Base-by-base conservation (phyloP, 2,113 vertebrate genomes). In the Taurulus bubalis region DNA sequence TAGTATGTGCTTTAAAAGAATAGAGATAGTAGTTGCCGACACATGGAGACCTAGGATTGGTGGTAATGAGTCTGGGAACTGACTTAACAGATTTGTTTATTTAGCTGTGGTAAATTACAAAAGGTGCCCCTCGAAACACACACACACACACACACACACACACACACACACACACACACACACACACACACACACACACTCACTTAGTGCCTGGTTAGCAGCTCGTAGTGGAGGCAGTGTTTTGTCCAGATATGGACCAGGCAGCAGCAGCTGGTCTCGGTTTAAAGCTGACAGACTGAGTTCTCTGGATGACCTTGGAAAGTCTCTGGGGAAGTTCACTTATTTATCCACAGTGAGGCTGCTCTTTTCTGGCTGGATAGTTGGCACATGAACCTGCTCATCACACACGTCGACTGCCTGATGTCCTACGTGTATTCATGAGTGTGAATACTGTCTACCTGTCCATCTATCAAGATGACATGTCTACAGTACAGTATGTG, bases 241-340 rank as follows among this genome's bases (percentile, higher is more conserved):
- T 83, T 51, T 70, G 55, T 71, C 60, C 72, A 82, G 88, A 83
- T 64, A 51, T 59, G 70, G 66, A 30, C 55, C 55, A 34, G 72
- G 77, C 72, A 76, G 66, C 65, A 81, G 85, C 82, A 87, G 86
- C 84, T 84, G 88, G 75, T 83, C 70, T 71, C 74, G 24, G 58
- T 89, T 83, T 80, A 79, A 75, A 77, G 75, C 56, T 79, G 82
- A 83, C 83, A 1, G 28, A 38, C 60, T 14, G 34, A 73, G 75
- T 69, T 87, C 89, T 90, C 71, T 75, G 74, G 30, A 63, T 83
- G 83, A 89, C 89, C 88, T 89, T 92, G 85, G 67, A 53, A 55
- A 69, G 68, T 87, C 84, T 74, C 78, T 22, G 34, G 62, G 55
- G 89, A 80, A 6, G 15, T 79, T 87, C 58, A 80, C 67, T 79